These are phyloP conservation scores for Melangyna quadrimaculata DNA, from an alignment of 2,888 invertebrate genomes.

Conservation along the genomic window DNA sequence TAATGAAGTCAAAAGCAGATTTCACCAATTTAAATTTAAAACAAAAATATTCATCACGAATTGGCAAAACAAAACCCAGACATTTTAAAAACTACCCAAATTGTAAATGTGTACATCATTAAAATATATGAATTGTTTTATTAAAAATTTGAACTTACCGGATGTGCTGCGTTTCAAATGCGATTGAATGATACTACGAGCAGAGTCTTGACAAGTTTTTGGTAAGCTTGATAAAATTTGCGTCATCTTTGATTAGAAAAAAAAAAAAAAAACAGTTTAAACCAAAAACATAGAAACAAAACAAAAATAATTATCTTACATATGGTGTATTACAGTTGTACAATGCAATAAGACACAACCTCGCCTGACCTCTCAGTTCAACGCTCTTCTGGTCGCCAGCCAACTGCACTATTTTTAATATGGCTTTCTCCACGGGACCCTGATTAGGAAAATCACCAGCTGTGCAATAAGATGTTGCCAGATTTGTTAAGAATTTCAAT, in stretches of 20 bases:
- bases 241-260: slow-evolving; percentile 85
- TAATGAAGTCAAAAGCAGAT: slow-evolving; percentile 15
- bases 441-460: slow-evolving; percentile 80
- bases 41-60: slow-evolving; percentile 2
- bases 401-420: slow-evolving; percentile 88
- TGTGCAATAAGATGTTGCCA: slow-evolving; percentile 85
- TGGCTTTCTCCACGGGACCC: slow-evolving; percentile 84
- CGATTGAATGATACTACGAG: slow-evolving; percentile 87
- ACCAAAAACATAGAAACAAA: background rate
- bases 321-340: slow-evolving; percentile 94
- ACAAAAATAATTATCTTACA: slow-evolving; percentile 76
- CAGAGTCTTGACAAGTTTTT: slow-evolving; percentile 87
- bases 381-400: slow-evolving; percentile 86
- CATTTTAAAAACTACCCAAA: slow-evolving; percentile 39
- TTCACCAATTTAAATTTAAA: slow-evolving; percentile 21
- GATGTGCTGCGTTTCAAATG: slow-evolving; percentile 87
- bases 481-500: slow-evolving; percentile 87
- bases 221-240: slow-evolving; percentile 88
- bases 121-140: background rate
- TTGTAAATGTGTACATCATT: slow-evolving; percentile 45
- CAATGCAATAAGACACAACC: slow-evolving; percentile 89
- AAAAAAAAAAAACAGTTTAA: background rate
- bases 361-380: slow-evolving; percentile 86
- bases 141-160: slow-evolving; percentile 74
- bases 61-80: slow-evolving; percentile 30